Evolutionary conservation across 1,140 invertebrate genomes (phyloP).

Genomic region (Reticulitermes speratus): DNA sequence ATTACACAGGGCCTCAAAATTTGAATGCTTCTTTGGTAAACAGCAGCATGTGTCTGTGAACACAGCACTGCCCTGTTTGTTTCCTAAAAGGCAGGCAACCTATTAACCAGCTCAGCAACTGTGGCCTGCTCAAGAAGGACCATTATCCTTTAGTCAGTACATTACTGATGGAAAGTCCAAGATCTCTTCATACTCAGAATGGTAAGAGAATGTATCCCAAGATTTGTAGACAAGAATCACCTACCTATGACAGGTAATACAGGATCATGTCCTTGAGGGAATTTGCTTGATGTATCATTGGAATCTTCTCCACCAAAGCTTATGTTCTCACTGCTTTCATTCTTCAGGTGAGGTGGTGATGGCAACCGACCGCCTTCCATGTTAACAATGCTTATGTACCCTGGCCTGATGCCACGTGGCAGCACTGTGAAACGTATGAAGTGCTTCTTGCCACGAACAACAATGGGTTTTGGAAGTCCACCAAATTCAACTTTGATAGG

Average conservation of each 20-base stretch:
- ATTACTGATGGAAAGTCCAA: too few species aligned
- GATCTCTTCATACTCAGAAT: too few species aligned
- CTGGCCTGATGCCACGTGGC: slow-evolving; percentile 70
- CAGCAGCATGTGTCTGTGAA: too few species aligned
- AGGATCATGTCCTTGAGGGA: slow-evolving; percentile 35
- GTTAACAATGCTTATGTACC: slow-evolving; percentile 64
- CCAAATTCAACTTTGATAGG: slow-evolving; percentile 84
- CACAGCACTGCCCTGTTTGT: too few species aligned
- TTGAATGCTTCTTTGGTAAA: too few species aligned
- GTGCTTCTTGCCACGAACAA: slow-evolving; percentile 75
- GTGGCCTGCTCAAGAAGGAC: too few species aligned
- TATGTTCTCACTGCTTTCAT: slow-evolving; percentile 37
- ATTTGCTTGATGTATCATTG: slow-evolving; percentile 22
- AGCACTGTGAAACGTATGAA: slow-evolving; percentile 80
- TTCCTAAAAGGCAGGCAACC: too few species aligned
- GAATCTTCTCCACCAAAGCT: slow-evolving; percentile 18
- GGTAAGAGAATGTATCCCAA: too few species aligned
- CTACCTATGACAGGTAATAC: slow-evolving; percentile 38
- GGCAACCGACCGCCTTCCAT: slow-evolving; percentile 59
- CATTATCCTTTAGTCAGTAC: too few species aligned
- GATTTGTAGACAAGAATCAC: background rate
- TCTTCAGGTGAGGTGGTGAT: slow-evolving; percentile 35
- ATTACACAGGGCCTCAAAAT: too few species aligned
- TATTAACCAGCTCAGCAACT: too few species aligned
- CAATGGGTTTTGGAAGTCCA: slow-evolving; percentile 84